Evolutionary conservation across 2,888 invertebrate genomes (phyloP), one percentile per base, ranked within the genome.

Genomic region (Netelia melanura): DNA sequence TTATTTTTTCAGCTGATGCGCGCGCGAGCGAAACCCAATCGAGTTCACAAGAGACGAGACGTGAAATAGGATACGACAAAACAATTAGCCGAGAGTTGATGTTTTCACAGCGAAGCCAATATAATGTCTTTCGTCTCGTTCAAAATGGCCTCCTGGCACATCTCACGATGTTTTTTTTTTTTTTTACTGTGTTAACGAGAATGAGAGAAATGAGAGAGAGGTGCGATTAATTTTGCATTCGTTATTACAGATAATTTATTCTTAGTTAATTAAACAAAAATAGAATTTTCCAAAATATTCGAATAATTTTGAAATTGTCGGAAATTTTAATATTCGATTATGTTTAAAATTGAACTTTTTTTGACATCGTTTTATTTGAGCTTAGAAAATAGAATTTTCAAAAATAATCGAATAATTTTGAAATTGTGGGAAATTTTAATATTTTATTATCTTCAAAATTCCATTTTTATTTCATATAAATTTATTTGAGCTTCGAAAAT

Each of bases 1-100:
- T 90, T 92, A 91, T 92, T 92, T 91, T 90, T 91, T 90, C 92
- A 92, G 92, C 91, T 90, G 92, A 87, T 81, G 64, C 88, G 72
- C 77, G 86, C 72, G 58, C 75, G 65, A 82, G 65, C 62, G 79
- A 84, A 81, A 78, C 67, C 82, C 65, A 71, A 81, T 84, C 56
- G 77, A 30, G 62, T 74, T 44, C 54, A 58, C 83, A 84, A 86
- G 81, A 87, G 82, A 78, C 86, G 85, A 85, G 84, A 85, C 70
- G 79, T 75, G 86, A 86, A 87, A 77, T 76, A 67, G 70, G 80
- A 80, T 81, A 82, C 80, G 79, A 78, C 84, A 83, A 87, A 86
- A 88, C 90, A 92, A 92, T 92, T 92, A 92, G 86, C 89, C 76
- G 78, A 84, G 68, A 70, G 70, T 68, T 30, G 62, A 38, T 92